Percentiles rank a stretch among this genome's conserved stretches.
phyloP scores from a whole-genome alignment of 2,797 vertebrate species.

The Buceros bicornis region DNA sequence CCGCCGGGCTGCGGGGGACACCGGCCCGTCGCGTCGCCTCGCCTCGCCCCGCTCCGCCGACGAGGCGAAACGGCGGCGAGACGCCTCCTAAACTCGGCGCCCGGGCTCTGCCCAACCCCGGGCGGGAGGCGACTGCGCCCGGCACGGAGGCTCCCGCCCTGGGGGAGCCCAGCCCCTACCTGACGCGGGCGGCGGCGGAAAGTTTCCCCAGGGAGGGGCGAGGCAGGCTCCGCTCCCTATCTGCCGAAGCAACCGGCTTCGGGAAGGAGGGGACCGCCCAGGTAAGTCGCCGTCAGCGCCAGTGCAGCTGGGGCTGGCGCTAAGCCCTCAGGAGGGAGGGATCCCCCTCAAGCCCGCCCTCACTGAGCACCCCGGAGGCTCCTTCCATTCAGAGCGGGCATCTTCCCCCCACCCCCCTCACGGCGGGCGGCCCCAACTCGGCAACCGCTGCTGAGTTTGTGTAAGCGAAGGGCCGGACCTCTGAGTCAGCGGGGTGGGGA shows the following conservation, averaged over 20 bases:
- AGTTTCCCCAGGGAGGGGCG: not conserved
- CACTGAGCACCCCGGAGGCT: not conserved
- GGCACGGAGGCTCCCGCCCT: not conserved
- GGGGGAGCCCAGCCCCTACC: not conserved
- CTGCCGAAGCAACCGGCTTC: not conserved
- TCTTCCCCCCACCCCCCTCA: not conserved
- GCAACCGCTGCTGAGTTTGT: not conserved
- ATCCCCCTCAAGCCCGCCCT: not conserved
- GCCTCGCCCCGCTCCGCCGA: not conserved
- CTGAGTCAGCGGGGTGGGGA: slow-evolving; percentile 5
- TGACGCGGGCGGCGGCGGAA: not conserved
- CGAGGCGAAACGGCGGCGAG: not conserved
- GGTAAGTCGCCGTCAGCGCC: not conserved
- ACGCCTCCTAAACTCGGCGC: not conserved
- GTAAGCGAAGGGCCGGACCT: not conserved
- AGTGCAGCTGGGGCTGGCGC: not conserved
- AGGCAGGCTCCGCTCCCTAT: not conserved
- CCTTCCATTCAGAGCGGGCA: not conserved
- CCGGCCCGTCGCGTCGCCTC: too few species aligned
- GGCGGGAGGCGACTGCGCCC: not conserved
- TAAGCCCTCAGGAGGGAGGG: not conserved
- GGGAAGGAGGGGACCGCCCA: not conserved
- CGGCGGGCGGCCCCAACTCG: not conserved
- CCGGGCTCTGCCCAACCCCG: not conserved
- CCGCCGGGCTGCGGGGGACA: not conserved